Evolutionary conservation across 2,797 vertebrate species (phyloP).

Genomic region (Microcaecilia unicolor): DNA sequence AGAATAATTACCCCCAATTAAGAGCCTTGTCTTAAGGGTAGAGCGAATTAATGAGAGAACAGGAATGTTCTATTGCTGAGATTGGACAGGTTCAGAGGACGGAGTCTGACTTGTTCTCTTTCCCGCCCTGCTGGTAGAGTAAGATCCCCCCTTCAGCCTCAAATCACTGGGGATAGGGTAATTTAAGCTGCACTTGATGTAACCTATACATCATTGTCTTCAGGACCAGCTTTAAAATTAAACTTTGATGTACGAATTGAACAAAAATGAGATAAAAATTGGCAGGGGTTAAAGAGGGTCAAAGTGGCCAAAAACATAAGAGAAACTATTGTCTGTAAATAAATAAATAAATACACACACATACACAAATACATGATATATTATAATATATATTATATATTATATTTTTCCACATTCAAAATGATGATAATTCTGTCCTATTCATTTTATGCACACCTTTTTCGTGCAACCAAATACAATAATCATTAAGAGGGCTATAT

Average conservation of each 20-base stretch:
- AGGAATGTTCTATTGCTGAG: conserved; percentile 56
- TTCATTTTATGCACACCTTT: too few species aligned
- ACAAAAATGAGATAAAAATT: conserved; percentile 95
- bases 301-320: conserved; percentile 69
- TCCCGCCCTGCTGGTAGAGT: conserved; percentile 67
- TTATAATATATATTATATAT: too few species aligned
- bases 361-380: too few species aligned
- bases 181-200: conserved; percentile 93
- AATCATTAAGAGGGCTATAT: too few species aligned
- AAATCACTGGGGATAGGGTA: conserved; percentile 83
- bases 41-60: too few species aligned
- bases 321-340: conserved; percentile 63
- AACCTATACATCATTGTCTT: conserved; percentile 98
- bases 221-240: conserved; percentile 87
- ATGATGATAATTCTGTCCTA: too few species aligned
- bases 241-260: conserved; percentile 98
- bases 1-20: too few species aligned
- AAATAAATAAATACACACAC: background rate
- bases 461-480: too few species aligned
- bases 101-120: conserved; percentile 77
- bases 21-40: too few species aligned
- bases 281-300: conserved; percentile 88
- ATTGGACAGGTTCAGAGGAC: conserved; percentile 74
- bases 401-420: too few species aligned
- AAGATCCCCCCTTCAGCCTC: conserved; percentile 51